phyloP scores from a whole-genome alignment of 64 coral and sea anemone genomes.

The Dendronephthya gigantea region DNA sequence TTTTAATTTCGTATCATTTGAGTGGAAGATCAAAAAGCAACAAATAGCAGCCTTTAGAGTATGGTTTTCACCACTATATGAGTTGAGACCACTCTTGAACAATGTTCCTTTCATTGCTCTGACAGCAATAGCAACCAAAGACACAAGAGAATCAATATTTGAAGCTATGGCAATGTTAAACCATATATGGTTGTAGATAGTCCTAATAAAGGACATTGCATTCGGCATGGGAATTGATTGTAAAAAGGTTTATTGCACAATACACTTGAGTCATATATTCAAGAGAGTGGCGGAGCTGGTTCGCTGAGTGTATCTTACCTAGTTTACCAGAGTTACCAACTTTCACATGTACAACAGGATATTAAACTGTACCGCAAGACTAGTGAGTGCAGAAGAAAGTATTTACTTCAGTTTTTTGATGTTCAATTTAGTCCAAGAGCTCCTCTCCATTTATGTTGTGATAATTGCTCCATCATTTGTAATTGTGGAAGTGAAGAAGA shows the following conservation, averaged over 20 bases:
- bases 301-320: constrained; percentile 20
- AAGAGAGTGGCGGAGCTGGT: constrained; percentile 55
- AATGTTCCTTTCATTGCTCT: neutral
- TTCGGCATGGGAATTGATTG: constrained; percentile 62
- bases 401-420: neutral
- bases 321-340: constrained; percentile 39
- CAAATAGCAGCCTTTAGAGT: neutral
- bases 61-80: constrained; percentile 8
- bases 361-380: constrained; percentile 47
- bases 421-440: neutral
- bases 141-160: constrained; percentile 17
- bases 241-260: constrained; percentile 32
- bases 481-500: constrained; percentile 30
- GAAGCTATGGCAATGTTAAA: constrained; percentile 12
- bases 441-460: constrained; percentile 44
- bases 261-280: constrained; percentile 53
- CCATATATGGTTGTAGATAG: neutral
- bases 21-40: neutral
- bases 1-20: neutral
- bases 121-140: constrained; percentile 32
- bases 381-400: constrained; percentile 32
- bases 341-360: constrained; percentile 30
- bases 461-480: constrained; percentile 43
- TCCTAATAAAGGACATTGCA: constrained; percentile 46
- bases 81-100: neutral